Percentiles rank a stretch among this genome's conserved stretches.
phyloP scores from a whole-genome alignment of 2,888 invertebrate genomes.

The Dryadula phaetusa region DNA sequence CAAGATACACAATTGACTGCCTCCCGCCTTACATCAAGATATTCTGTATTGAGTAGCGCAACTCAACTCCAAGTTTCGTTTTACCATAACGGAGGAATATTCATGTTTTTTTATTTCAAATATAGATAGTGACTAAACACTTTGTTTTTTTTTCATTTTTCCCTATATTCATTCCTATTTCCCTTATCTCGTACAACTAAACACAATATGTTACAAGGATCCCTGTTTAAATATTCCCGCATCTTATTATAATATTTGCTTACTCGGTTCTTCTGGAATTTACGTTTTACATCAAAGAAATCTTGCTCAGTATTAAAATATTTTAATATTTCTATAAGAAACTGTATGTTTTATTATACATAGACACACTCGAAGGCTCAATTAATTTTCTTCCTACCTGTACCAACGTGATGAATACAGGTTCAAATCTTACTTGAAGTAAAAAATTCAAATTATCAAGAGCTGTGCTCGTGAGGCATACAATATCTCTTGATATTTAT shows the following conservation, averaged over 20 bases:
- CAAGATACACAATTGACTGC: no score
- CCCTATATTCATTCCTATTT: no score
- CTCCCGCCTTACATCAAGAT: no score
- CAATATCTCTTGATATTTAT: no score
- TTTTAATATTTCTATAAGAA: constrained; percentile 17
- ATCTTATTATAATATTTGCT: constrained; percentile 20
- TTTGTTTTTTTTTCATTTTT: neutral
- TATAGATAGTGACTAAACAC: neutral
- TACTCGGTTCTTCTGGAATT: constrained; percentile 13
- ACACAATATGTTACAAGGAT: neutral
- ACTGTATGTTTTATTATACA: neutral
- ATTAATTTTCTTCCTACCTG: neutral
- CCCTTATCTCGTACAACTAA: no score
- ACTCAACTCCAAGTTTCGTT: no score
- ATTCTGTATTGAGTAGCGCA: no score
- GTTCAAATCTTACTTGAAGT: neutral
- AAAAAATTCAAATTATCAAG: no score
- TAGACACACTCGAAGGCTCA: neutral
- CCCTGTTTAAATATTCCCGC: constrained; percentile 13
- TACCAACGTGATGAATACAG: no score
- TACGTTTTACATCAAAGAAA: constrained; percentile 1
- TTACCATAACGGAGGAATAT: no score
- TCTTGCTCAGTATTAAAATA: neutral
- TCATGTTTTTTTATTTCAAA: no score
- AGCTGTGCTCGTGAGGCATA: no score